A percentile compares a stretch with the other conserved stretches of the same genome.
These are phyloP conservation scores for Megalonaias nervosa DNA, from an alignment of 1,140 invertebrate species.

Conservation along the genomic window DNA sequence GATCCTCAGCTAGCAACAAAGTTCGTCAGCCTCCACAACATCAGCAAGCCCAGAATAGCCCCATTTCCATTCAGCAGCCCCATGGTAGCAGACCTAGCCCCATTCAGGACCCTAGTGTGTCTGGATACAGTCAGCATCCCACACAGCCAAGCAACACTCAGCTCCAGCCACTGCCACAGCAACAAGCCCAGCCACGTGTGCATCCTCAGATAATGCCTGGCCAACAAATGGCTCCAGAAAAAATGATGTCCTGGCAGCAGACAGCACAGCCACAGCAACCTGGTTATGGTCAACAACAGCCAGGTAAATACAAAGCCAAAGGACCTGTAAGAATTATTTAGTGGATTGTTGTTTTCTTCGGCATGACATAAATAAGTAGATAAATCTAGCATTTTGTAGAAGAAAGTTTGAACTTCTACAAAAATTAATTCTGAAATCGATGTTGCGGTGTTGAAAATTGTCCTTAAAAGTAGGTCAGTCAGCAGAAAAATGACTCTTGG, in stretches of 20 bases:
- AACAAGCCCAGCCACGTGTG: too few species aligned
- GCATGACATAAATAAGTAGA: background rate
- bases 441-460: too few species aligned
- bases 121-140: slow-evolving; percentile 22
- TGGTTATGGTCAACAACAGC: slow-evolving; percentile 6
- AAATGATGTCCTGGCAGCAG: too few species aligned
- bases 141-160: slow-evolving; percentile 36
- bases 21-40: slow-evolving; percentile 42
- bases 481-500: too few species aligned
- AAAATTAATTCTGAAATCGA: background rate
- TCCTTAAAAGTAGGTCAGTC: too few species aligned
- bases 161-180: slow-evolving; percentile 39
- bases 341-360: background rate
- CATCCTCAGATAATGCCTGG: too few species aligned
- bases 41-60: slow-evolving; percentile 19
- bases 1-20: slow-evolving; percentile 56
- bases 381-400: background rate
- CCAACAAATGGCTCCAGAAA: too few species aligned
- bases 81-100: too few species aligned
- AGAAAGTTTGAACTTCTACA: background rate
- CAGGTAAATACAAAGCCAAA: background rate
- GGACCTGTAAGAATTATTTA: background rate
- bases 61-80: slow-evolving; percentile 3
- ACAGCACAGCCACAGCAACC: slow-evolving; percentile 1
- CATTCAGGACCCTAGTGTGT: too few species aligned